Conservation (phyloP, 2,113 vertebrate species). For the Pithys albifrons region DNA sequence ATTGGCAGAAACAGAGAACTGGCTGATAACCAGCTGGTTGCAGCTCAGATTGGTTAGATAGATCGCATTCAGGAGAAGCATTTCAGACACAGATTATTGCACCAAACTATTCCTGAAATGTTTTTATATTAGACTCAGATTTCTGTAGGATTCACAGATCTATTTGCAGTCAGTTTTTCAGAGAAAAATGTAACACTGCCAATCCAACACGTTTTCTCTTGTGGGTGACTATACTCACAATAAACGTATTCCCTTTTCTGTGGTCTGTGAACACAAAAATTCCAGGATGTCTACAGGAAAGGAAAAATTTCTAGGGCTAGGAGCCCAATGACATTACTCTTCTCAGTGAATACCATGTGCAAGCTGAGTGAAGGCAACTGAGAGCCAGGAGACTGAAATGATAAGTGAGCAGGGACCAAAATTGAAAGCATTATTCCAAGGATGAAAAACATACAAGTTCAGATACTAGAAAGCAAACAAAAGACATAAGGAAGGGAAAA, state of each 20-base stretch:
- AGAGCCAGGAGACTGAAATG: neutral
- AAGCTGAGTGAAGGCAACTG: neutral
- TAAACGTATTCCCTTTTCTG: neutral
- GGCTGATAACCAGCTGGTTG: slow-evolving; percentile 45
- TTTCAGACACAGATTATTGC: neutral
- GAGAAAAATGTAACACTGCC: neutral
- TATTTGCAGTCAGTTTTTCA: neutral
- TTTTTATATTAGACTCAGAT: neutral
- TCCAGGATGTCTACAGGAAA: neutral
- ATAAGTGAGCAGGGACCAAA: neutral
- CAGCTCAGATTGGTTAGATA: neutral
- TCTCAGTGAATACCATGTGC: neutral
- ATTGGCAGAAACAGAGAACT: slow-evolving; percentile 25
- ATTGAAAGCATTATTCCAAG: neutral
- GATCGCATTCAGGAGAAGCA: neutral
- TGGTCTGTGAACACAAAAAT: neutral
- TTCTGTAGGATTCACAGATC: neutral
- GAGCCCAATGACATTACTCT: neutral
- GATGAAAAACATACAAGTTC: neutral
- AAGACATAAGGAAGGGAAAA: neutral
- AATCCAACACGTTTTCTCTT: neutral
- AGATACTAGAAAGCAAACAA: neutral
- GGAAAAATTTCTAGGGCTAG: neutral
- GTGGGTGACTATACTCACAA: neutral
- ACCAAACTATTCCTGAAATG: neutral